A percentile compares a stretch with the other conserved stretches of the same genome.
Conservation (phyloP, 2,113 vertebrate genomes). For the Corydoras maculifer region DNA sequence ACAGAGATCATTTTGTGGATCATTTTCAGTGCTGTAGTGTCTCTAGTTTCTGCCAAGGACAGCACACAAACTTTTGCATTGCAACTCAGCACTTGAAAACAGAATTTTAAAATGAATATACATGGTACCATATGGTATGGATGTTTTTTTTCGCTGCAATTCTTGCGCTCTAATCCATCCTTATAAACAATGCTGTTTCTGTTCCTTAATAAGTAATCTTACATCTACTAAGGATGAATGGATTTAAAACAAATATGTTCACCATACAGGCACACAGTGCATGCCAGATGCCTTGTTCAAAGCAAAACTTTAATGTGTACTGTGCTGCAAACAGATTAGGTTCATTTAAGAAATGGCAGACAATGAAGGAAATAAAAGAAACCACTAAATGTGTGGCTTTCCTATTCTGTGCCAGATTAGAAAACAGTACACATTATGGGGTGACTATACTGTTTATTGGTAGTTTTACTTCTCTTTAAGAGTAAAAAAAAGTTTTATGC, state of each 20-base stretch:
- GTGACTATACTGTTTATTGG: constrained; percentile 17
- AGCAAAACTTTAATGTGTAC: not conserved
- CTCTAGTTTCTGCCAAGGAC: too few relatives aligned
- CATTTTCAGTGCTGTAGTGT: too few relatives aligned
- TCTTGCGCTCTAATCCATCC: too few relatives aligned
- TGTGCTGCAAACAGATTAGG: not conserved
- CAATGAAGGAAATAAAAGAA: not conserved
- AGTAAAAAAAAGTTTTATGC: too few relatives aligned
- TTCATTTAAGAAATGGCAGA: not conserved
- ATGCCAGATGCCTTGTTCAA: not conserved
- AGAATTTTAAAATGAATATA: too few relatives aligned
- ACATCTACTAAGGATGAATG: not conserved
- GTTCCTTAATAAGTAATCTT: too few relatives aligned
- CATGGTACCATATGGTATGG: too few relatives aligned
- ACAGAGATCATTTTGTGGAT: too few relatives aligned
- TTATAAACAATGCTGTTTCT: too few relatives aligned
- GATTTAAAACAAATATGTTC: not conserved
- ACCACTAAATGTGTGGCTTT: not conserved
- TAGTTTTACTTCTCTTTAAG: not conserved
- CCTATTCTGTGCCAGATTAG: not conserved
- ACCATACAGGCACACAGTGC: not conserved
- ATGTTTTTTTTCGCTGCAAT: too few relatives aligned
- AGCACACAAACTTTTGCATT: too few relatives aligned
- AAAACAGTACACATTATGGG: not conserved
- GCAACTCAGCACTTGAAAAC: too few relatives aligned